Evolutionary conservation across 2,888 invertebrate genomes (phyloP).

Genomic region (Mesochorus sp.): DNA sequence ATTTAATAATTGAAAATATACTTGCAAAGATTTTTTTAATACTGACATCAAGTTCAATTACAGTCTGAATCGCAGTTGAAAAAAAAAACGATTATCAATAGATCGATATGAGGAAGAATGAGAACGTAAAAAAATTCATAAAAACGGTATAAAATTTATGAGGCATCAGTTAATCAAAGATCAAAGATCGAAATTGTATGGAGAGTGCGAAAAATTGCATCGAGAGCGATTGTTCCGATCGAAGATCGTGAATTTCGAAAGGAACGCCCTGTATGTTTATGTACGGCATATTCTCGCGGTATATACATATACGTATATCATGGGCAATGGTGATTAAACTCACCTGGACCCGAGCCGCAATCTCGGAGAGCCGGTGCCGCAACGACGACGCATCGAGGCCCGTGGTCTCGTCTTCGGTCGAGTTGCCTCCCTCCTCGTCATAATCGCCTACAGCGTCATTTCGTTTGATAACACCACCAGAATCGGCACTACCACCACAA

Average conservation of each 20-base stretch:
- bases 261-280: neutral
- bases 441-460: conserved; percentile 22
- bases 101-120: too few species aligned
- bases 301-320: neutral
- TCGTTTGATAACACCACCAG: conserved; percentile 15
- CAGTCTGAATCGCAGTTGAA: too few species aligned
- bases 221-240: too few species aligned
- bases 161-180: too few species aligned
- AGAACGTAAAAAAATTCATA: too few species aligned
- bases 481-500: conserved; percentile 35
- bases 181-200: too few species aligned
- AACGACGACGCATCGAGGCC: conserved; percentile 41
- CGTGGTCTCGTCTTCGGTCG: conserved; percentile 42
- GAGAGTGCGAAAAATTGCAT: too few species aligned
- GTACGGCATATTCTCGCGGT: neutral
- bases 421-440: conserved; percentile 43
- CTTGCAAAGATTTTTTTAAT: too few species aligned
- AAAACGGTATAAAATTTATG: too few species aligned
- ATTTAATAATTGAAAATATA: too few species aligned
- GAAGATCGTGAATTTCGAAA: neutral
- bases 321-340: conserved; percentile 35
- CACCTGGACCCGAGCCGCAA: conserved; percentile 68
- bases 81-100: too few species aligned
- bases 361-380: conserved; percentile 53
- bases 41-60: too few species aligned